Evolutionary conservation across 2,888 invertebrate species (phyloP), one percentile per base, ranked within the genome.

Genomic region (Hecatera dysodea): DNA sequence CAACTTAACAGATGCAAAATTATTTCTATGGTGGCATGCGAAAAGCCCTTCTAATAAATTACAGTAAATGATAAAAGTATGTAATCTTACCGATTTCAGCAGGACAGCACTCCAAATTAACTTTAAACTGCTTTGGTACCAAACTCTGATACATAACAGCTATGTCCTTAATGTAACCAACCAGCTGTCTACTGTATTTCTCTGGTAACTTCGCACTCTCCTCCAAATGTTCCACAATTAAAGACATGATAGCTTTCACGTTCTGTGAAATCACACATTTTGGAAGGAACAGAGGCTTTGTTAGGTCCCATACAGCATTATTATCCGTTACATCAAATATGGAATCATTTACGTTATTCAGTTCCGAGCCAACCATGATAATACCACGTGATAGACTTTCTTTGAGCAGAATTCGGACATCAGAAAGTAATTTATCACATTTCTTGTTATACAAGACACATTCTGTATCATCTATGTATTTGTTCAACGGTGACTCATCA

Each of bases 371-470:
- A 36, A 95, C 95, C 24, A 83, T 79, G 39, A 93, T 81, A 22
- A 91, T 94, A 2, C 93, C 93, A 78, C 90, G 90, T 1, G 94
- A 92, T 9, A 96, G 80, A 81, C 95, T 95, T 52, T 94, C 90
- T 17, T 90, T 90, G 0, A 96, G 83, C 48, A 95, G 78, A 19
- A 77, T 87, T 42, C 95, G 90, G 4, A 95, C 90, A 86, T 94
- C 94, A 1, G 89, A 90, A 0, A 96, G 84, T 8, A 96, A 78
- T 80, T 94, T 96, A 76, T 94, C 92, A 90, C 95, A 96, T 84
- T 95, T 95, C 65, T 95, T 96, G 66, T 95, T 92, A 67, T 95
- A 96, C 27, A 96, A 82, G 0, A 96, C 92, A 85, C 92, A 92
- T 86, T 95, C 94, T 2, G 94, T 93, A 39, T 96, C 91, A 84